A percentile compares a stretch with the other conserved stretches of the same genome.
These are phyloP conservation scores for Ploceus nigricollis DNA, from an alignment of 2,113 vertebrate genomes.

Conservation along the genomic window DNA sequence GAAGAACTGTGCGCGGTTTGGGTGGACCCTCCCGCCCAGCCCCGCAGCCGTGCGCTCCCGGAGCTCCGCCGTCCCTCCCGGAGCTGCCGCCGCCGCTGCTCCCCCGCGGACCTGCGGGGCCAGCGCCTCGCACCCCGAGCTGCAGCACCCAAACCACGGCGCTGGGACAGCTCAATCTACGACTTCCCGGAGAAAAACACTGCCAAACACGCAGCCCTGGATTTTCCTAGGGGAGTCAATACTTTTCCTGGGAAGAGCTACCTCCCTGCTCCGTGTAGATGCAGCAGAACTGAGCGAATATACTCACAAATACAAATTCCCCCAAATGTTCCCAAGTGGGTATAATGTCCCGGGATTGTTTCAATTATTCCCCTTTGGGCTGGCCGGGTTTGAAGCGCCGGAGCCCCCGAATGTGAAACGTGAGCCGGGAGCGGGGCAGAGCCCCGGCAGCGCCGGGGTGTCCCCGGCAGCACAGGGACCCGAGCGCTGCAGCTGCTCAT, in stretches of 20 bases:
- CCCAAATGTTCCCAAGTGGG: slow-evolving; percentile 19
- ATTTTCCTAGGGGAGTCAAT: background rate
- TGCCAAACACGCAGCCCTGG: background rate
- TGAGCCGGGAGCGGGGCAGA: slow-evolving; percentile 1
- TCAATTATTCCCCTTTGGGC: slow-evolving; percentile 5
- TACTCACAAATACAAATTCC: slow-evolving; percentile 28
- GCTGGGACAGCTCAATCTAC: background rate
- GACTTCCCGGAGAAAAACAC: background rate
- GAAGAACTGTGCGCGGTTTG: background rate
- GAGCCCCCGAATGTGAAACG: slow-evolving; percentile 44
- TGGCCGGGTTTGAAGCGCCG: slow-evolving; percentile 9
- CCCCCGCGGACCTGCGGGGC: background rate
- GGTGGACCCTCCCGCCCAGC: background rate
- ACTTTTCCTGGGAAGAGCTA: background rate
- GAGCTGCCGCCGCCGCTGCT: background rate
- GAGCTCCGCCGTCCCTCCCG: background rate
- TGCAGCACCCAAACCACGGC: background rate
- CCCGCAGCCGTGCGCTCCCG: background rate
- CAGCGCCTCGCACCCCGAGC: background rate
- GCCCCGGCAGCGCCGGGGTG: slow-evolving; percentile 43
- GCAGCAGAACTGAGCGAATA: background rate
- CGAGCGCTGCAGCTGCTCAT: slow-evolving; percentile 73
- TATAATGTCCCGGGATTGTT: background rate
- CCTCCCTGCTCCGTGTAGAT: background rate
- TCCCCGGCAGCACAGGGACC: slow-evolving; percentile 54